Conservation (phyloP, 1,140 invertebrate species). For the Mylabris phalerata region DNA sequence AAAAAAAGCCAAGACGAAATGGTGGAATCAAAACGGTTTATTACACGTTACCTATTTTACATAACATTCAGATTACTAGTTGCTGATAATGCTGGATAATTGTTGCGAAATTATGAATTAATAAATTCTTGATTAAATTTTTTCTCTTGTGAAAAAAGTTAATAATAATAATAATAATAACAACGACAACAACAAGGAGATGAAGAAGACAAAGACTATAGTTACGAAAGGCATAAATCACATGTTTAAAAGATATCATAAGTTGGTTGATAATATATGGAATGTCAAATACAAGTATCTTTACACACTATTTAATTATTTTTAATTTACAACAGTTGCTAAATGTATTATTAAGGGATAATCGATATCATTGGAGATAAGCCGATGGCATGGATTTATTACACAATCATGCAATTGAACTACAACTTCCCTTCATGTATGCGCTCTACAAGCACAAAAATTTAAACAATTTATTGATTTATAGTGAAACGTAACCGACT, state of each 20-base stretch:
- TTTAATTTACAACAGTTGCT: conserved; percentile 32
- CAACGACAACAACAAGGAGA: not conserved
- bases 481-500: no score
- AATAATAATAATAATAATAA: not conserved
- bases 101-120: no score
- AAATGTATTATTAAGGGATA: conserved; percentile 34
- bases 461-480: no score
- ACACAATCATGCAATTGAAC: not conserved
- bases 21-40: no score
- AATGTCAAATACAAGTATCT: conserved; percentile 21
- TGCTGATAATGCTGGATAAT: no score
- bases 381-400: conserved; percentile 11
- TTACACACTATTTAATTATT: conserved; percentile 34
- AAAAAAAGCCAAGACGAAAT: no score
- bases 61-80: no score
- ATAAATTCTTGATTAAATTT: not conserved
- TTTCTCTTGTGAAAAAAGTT: not conserved
- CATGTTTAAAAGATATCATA: conserved; percentile 12
- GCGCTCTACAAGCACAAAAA: no score
- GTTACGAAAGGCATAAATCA: conserved; percentile 10
- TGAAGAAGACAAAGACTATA: not conserved
- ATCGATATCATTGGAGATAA: conserved; percentile 35
- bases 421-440: not conserved
- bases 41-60: no score
- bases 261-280: conserved; percentile 21